phyloP scores from a whole-genome alignment of 2,888 invertebrate species.

The Caenorhabditis panamensis region DNA sequence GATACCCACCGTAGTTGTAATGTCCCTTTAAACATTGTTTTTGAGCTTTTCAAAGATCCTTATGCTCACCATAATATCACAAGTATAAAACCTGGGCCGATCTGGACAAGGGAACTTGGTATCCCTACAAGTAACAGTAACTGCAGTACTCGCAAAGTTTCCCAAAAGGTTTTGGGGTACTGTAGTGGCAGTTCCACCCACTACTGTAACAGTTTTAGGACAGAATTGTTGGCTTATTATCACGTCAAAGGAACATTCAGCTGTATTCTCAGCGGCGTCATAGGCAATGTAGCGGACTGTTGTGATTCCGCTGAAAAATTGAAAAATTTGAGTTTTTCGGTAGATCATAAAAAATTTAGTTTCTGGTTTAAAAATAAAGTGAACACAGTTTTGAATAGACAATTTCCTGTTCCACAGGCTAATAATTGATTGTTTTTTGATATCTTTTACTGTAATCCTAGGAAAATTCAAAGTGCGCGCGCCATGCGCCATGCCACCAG shows the following conservation, averaged over 20 bases:
- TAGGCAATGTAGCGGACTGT: constrained; percentile 58
- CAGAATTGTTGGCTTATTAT: constrained; percentile 45
- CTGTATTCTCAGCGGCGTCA: constrained; percentile 63
- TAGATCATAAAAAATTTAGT: no score
- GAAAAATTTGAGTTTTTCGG: no score
- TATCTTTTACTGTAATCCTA: no score
- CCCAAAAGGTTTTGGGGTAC: neutral
- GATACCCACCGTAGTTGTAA: constrained; percentile 37
- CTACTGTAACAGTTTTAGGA: constrained; percentile 14
- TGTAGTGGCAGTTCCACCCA: neutral
- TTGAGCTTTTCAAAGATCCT: neutral
- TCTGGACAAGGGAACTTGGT: constrained; percentile 15
- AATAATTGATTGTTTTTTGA: no score
- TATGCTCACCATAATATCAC: constrained; percentile 59
- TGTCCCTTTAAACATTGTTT: constrained; percentile 14
- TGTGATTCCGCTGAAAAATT: constrained; percentile 60
- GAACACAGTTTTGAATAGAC: no score
- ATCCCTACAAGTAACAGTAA: constrained; percentile 31
- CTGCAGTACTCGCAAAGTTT: constrained; percentile 7
- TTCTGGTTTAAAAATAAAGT: no score
- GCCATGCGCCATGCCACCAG: no score
- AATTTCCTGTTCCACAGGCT: no score
- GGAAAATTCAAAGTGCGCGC: no score
- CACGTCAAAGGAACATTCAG: constrained; percentile 58
- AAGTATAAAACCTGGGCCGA: constrained; percentile 44